Percentiles rank a stretch among this genome's conserved stretches.
phyloP scores from a whole-genome alignment of 2,113 vertebrate species.

The Bos taurus region ARS-UCD2.0 NC_037344.1:64172001-64172500 shows the following conservation, averaged over 20 bases:
- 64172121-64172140: not conserved
- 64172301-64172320: not conserved
- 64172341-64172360: not conserved
- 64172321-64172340: not conserved
- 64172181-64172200: fast-evolving
- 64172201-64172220: fast-evolving
- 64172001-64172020: not conserved
- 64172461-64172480: not conserved
- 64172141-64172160: not conserved
- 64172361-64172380: not conserved
- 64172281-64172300: not conserved
- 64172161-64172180: not conserved
- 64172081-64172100: too few relatives aligned
- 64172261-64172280: too few relatives aligned
- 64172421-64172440: not conserved
- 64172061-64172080: not conserved
- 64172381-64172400: not conserved
- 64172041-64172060: not conserved
- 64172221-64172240: not conserved
- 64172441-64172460: not conserved
- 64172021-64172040: not conserved
- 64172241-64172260: fast-evolving
- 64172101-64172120: not conserved
- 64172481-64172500: fast-evolving
- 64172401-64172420: not conserved